Evolutionary conservation across 2,113 vertebrate genomes (phyloP).

Genomic region (Tachysurus vachellii): DNA sequence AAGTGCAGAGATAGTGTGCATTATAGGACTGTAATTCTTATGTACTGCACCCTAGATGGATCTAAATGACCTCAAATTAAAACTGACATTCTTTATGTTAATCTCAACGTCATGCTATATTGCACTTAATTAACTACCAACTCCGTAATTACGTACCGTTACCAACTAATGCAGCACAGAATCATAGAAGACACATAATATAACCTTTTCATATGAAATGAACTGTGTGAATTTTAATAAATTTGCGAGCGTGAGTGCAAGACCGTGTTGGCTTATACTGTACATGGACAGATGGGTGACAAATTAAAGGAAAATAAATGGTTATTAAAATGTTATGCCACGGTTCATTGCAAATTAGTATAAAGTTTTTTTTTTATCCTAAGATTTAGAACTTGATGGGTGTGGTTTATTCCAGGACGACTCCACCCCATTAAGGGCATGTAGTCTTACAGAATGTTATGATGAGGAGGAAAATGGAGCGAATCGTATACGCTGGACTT

Average conservation of each 20-base stretch:
- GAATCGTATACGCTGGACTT: neutral
- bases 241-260: neutral
- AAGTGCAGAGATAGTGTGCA: neutral
- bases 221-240: slow-evolving; percentile 7
- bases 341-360: neutral
- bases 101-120: slow-evolving; percentile 20
- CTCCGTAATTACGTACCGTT: slow-evolving; percentile 9
- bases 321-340: neutral
- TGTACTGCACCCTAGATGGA: neutral
- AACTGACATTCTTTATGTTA: slow-evolving; percentile 27
- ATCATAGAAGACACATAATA: neutral
- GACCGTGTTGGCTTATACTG: neutral
- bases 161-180: slow-evolving; percentile 7
- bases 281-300: neutral
- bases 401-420: no score
- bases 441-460: neutral
- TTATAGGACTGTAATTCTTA: neutral
- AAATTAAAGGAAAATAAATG: neutral
- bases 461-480: neutral
- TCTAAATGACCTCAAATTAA: slow-evolving; percentile 15
- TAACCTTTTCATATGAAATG: slow-evolving; percentile 23
- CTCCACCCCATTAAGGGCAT: neutral
- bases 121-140: slow-evolving; percentile 18
- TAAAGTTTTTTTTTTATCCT: neutral
- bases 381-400: neutral